phyloP scores from a whole-genome alignment of 1,140 invertebrate genomes.

The Lucilia sericata region DNA sequence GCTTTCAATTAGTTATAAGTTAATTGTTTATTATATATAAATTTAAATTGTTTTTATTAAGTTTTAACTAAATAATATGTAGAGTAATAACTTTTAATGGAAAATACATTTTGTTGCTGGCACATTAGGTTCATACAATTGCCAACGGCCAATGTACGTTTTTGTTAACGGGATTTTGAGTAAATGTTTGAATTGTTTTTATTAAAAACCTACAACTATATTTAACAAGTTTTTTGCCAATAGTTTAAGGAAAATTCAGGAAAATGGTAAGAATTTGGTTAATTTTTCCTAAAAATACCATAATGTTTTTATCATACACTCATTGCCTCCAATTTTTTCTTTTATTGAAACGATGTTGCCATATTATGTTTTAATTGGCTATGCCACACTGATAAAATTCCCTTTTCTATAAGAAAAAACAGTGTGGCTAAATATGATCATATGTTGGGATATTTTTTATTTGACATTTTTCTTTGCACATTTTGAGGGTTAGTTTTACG shows the following conservation, averaged over 20 bases:
- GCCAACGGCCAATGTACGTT: constrained; percentile 17
- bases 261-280: neutral
- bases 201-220: neutral
- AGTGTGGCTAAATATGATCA: neutral
- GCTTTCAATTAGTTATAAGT: neutral
- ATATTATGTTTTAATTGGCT: neutral
- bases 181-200: neutral
- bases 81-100: no score
- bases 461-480: constrained; percentile 45
- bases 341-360: neutral
- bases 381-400: constrained; percentile 13
- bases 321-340: constrained; percentile 34
- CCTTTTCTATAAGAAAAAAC: neutral
- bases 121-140: no score
- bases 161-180: constrained; percentile 19
- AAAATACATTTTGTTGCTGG: no score
- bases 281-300: neutral
- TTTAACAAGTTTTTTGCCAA: neutral
- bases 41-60: no score
- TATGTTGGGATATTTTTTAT: constrained; percentile 38
- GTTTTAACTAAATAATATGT: no score
- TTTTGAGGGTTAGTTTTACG: constrained; percentile 51
- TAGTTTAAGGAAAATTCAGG: neutral
- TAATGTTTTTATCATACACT: constrained; percentile 14
- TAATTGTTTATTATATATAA: neutral